Evolutionary conservation across 2,113 vertebrate species (phyloP).

Genomic region (Cyanocitta stelleri): DNA sequence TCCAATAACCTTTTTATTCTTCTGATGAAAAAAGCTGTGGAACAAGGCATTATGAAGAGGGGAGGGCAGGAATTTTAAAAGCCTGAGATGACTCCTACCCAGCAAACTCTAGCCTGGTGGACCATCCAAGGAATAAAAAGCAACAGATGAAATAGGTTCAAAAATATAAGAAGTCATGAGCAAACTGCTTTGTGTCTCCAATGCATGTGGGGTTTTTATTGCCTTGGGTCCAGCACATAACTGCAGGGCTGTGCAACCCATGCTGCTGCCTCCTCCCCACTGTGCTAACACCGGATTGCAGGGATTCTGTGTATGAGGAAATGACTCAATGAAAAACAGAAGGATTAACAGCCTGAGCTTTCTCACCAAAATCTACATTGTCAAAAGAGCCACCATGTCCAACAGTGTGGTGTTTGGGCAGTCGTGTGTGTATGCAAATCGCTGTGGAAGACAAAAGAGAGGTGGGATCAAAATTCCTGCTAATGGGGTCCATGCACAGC

Average conservation of each 20-base stretch:
- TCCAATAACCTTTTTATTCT: neutral
- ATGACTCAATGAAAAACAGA: neutral
- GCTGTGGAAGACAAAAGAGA: neutral
- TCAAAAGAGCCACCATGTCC: rapidly evolving
- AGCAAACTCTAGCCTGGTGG: neutral
- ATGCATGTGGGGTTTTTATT: neutral
- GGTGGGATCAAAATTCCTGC: neutral
- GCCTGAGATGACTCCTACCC: neutral
- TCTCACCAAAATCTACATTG: neutral
- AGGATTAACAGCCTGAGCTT: neutral
- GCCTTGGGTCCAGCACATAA: neutral
- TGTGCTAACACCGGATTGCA: neutral
- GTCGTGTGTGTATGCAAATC: neutral
- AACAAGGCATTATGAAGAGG: neutral
- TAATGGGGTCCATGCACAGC: neutral
- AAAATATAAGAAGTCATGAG: neutral
- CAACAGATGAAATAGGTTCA: neutral
- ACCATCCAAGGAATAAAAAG: neutral
- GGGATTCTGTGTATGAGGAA: neutral
- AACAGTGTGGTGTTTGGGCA: neutral
- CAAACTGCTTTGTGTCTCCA: neutral
- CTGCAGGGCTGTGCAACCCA: neutral
- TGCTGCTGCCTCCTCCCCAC: neutral
- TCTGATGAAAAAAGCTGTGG: neutral
- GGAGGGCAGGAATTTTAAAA: neutral